Percentiles rank a stretch among this genome's conserved stretches.
These are phyloP conservation scores for Thymallus thymallus DNA, from an alignment of 2,113 vertebrate genomes.

Conservation along the genomic window DNA sequence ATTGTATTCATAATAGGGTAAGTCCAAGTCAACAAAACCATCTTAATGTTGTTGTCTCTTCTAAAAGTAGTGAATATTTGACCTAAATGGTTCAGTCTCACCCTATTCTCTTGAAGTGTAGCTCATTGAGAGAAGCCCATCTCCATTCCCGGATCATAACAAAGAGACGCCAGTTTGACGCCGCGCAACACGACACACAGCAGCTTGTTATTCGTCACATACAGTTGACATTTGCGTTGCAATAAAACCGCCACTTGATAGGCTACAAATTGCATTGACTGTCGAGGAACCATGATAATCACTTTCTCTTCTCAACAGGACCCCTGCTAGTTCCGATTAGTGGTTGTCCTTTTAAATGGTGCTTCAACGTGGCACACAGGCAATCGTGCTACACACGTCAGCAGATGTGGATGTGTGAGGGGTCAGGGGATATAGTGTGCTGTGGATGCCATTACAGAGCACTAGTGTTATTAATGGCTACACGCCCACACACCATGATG, in stretches of 20 bases:
- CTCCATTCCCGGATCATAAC: neutral
- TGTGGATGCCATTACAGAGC: too few relatives aligned
- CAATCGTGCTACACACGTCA: neutral
- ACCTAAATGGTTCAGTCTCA: too few relatives aligned
- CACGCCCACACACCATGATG: too few relatives aligned
- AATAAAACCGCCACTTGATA: constrained; percentile 16
- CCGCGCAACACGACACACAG: constrained; percentile 5
- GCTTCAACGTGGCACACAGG: neutral
- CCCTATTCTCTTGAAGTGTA: neutral
- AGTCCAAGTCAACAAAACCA: neutral
- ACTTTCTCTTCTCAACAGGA: constrained; percentile 16
- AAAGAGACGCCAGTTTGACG: constrained; percentile 18
- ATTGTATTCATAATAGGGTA: too few relatives aligned
- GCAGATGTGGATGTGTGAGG: neutral
- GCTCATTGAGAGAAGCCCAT: constrained; percentile 10
- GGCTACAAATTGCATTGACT: constrained; percentile 20
- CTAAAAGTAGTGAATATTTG: too few relatives aligned
- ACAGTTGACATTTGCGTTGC: constrained; percentile 26
- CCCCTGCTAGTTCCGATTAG: constrained; percentile 10
- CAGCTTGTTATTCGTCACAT: constrained; percentile 29
- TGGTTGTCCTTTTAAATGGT: constrained; percentile 10
- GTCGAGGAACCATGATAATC: constrained; percentile 19
- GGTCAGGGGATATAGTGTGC: too few relatives aligned
- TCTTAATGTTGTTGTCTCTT: neutral
- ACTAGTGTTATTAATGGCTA: too few relatives aligned